Conservation (phyloP, 2,888 invertebrate genomes). For the Rhagophthalmus giganteus region DNA sequence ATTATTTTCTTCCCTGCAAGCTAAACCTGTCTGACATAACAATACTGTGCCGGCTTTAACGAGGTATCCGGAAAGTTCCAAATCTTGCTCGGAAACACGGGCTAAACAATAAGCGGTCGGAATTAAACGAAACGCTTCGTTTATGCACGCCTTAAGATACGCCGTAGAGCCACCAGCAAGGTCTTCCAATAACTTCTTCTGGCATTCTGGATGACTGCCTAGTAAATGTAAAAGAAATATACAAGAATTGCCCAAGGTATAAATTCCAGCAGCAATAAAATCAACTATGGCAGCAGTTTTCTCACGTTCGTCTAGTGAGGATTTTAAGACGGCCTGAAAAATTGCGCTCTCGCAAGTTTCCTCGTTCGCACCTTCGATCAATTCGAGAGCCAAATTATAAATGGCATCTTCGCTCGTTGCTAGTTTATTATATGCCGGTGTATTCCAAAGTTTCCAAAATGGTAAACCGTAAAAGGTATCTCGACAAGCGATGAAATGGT, state of each 20-base stretch:
- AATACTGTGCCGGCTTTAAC: constrained; percentile 77
- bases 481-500: constrained; percentile 75
- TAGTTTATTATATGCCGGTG: constrained; percentile 71
- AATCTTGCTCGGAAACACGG: constrained; percentile 72
- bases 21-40: constrained; percentile 80
- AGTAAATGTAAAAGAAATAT: constrained; percentile 77
- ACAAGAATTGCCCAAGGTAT: constrained; percentile 82
- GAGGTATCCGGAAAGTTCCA: constrained; percentile 66
- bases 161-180: constrained; percentile 62
- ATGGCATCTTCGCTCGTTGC: constrained; percentile 76
- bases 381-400: constrained; percentile 74
- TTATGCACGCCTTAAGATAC: constrained; percentile 78
- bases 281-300: constrained; percentile 85
- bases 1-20: constrained; percentile 74
- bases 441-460: constrained; percentile 79
- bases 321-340: constrained; percentile 73
- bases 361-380: constrained; percentile 69
- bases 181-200: constrained; percentile 66
- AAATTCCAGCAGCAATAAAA: constrained; percentile 79
- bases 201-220: constrained; percentile 68
- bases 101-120: constrained; percentile 82
- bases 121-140: constrained; percentile 72
- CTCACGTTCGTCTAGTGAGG: constrained; percentile 74
- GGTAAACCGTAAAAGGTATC: constrained; percentile 83
- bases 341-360: constrained; percentile 66